Conservation (phyloP, 2,797 vertebrate genomes). For the Gadopsis bispinosus region DNA sequence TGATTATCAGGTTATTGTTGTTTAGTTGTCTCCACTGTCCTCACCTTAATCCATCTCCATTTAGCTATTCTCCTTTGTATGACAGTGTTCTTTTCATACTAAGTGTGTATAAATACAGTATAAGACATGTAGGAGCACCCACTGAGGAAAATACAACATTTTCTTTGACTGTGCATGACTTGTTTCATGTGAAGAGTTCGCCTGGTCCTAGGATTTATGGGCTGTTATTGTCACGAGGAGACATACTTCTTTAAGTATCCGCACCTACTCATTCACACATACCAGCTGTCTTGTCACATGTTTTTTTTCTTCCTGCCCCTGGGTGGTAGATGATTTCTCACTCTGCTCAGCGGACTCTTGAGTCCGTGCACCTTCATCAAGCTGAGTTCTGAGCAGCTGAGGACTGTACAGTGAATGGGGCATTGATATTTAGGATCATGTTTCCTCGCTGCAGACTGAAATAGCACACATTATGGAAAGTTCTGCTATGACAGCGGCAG, state of each 20-base stretch:
- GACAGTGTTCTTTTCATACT: background rate
- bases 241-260: conserved; percentile 30
- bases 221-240: conserved; percentile 27
- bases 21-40: background rate
- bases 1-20: background rate
- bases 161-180: background rate
- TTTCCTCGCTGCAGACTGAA: conserved; percentile 72
- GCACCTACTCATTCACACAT: conserved; percentile 51
- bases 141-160: background rate
- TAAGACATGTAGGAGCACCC: background rate
- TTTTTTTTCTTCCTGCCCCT: conserved; percentile 33
- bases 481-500: conserved; percentile 60
- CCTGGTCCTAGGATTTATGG: conserved; percentile 5
- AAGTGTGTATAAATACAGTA: background rate
- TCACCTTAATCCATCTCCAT: background rate
- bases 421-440: conserved; percentile 79
- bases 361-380: conserved; percentile 69
- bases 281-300: conserved; percentile 47
- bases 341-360: conserved; percentile 59
- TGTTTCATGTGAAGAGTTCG: background rate
- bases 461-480: conserved; percentile 79
- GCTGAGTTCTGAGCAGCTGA: conserved; percentile 65
- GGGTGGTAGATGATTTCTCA: conserved; percentile 62
- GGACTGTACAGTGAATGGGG: conserved; percentile 68
- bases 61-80: conserved; percentile 7